These are phyloP conservation scores for Sarotherodon lohbergeri DNA, from an alignment of 2,113 vertebrate genomes.

Conservation along the genomic window DNA sequence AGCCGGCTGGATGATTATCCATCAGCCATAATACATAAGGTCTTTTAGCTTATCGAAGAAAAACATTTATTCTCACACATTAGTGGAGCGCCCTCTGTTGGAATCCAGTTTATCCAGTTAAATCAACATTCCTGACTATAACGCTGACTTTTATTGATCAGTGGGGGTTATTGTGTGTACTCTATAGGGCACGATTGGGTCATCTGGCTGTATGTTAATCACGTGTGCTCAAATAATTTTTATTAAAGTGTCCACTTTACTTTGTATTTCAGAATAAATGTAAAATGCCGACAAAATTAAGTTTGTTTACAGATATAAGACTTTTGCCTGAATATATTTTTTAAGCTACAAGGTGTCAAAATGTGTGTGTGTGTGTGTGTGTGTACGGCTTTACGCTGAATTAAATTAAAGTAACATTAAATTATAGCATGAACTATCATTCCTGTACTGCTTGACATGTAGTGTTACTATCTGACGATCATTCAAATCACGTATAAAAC, in stretches of 20 bases:
- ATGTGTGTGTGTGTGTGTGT: neutral
- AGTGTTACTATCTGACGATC: neutral
- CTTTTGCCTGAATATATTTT: neutral
- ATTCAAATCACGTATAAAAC: neutral
- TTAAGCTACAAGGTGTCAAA: neutral
- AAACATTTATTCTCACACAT: neutral
- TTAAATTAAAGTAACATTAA: neutral
- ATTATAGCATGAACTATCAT: neutral
- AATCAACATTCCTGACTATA: neutral
- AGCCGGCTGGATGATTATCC: neutral
- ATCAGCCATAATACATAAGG: neutral
- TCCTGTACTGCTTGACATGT: neutral
- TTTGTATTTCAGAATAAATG: neutral
- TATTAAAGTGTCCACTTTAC: neutral
- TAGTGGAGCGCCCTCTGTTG: neutral
- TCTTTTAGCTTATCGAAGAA: neutral
- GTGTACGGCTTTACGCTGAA: neutral
- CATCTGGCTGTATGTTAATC: neutral
- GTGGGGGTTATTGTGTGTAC: neutral
- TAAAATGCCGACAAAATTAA: neutral
- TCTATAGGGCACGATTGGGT: neutral
- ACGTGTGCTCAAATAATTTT: neutral
- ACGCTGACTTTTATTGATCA: neutral
- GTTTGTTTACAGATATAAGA: neutral
- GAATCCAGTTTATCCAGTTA: neutral